These are phyloP conservation scores for Thymelicus acteon DNA, from an alignment of 2,888 invertebrate species.

Conservation along the genomic window DNA sequence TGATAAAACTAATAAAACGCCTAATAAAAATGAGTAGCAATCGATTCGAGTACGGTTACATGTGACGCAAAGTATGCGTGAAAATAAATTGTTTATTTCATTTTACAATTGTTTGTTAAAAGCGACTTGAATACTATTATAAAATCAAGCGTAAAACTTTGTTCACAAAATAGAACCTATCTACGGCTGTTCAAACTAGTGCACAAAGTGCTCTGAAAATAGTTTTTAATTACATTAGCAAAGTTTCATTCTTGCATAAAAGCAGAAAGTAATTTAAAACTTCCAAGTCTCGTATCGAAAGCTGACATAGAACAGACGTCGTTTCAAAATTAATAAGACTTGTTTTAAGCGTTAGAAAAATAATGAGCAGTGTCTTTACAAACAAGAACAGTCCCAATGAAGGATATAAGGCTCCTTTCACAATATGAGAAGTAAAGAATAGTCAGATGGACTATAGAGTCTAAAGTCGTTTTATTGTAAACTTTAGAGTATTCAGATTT, in stretches of 20 bases:
- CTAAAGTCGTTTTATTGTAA: no score
- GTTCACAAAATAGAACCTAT: background rate
- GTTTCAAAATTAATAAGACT: conserved; percentile 4
- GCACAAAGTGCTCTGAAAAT: conserved; percentile 8
- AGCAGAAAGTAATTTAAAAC: conserved; percentile 25
- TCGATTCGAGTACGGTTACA: no score
- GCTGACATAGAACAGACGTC: conserved; percentile 5
- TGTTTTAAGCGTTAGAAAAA: background rate
- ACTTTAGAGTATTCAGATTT: no score
- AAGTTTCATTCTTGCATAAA: conserved; percentile 26
- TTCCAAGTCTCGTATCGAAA: background rate
- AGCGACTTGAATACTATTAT: background rate
- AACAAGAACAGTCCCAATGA: background rate
- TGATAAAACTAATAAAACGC: no score
- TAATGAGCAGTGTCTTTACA: background rate
- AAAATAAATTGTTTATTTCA: no score
- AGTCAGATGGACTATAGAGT: no score
- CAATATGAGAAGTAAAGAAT: no score
- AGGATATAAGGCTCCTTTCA: no score
- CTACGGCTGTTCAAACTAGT: background rate
- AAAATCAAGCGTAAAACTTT: background rate
- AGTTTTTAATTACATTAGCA: conserved; percentile 28
- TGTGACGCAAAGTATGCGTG: no score
- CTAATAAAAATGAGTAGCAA: no score
- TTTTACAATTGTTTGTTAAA: no score